These are phyloP conservation scores for Oostethus manadensis DNA, from an alignment of 2,113 vertebrate genomes.

Conservation along the genomic window DNA sequence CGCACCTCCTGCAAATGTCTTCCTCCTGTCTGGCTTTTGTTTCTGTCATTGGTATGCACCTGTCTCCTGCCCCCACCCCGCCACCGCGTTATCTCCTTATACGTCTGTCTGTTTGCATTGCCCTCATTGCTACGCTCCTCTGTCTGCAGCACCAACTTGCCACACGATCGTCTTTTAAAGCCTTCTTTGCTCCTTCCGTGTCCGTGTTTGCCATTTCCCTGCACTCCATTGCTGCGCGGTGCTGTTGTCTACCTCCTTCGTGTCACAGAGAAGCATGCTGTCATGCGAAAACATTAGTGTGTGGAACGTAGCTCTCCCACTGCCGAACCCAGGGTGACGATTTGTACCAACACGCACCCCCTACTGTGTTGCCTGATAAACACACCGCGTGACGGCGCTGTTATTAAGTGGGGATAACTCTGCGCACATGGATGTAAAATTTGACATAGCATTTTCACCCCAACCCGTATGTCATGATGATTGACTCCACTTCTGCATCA, in stretches of 20 bases:
- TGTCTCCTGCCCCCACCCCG: constrained; percentile 16
- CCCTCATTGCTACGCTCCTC: constrained; percentile 56
- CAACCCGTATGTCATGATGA: no score
- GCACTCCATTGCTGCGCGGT: constrained; percentile 42
- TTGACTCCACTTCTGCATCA: neutral
- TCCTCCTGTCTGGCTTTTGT: constrained; percentile 22
- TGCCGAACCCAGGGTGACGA: no score
- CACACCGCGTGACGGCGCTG: no score
- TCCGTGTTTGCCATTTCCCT: constrained; percentile 38
- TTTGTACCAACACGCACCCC: no score
- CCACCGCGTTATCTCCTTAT: constrained; percentile 49
- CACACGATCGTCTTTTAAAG: constrained; percentile 33
- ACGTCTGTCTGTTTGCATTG: constrained; percentile 47
- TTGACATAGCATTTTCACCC: neutral
- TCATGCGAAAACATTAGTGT: no score
- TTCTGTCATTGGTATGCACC: constrained; percentile 47
- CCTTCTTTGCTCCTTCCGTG: constrained; percentile 25
- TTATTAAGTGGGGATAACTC: no score
- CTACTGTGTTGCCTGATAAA: no score
- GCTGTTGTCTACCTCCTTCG: constrained; percentile 71
- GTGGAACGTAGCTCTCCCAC: no score
- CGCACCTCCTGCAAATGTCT: constrained; percentile 6
- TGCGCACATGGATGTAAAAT: no score
- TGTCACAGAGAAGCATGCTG: constrained; percentile 17
- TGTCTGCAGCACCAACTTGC: constrained; percentile 48